phyloP scores from a whole-genome alignment of 2,888 invertebrate species.

The Flexamia atlantica region DNA sequence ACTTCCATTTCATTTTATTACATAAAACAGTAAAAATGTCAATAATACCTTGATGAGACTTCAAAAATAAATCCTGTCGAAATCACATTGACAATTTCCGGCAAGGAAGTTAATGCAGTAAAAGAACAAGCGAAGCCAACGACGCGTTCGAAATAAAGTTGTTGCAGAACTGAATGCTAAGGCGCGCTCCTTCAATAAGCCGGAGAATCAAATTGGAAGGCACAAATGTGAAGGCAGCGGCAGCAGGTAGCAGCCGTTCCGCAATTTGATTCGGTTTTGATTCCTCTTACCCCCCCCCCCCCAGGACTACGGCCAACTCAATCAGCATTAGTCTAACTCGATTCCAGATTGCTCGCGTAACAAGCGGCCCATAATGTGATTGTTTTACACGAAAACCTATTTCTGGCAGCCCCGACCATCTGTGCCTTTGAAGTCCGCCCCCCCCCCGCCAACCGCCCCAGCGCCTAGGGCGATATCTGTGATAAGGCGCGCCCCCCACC shows the following conservation, averaged over 20 bases:
- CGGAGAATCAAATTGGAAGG: constrained; percentile 49
- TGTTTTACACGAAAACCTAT: constrained; percentile 62
- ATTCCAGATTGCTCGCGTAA: constrained; percentile 58
- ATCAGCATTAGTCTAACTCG: constrained; percentile 62
- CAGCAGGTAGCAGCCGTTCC: constrained; percentile 25
- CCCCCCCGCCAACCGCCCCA: background rate
- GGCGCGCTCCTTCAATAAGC: constrained; percentile 43
- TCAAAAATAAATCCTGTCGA: too few species aligned
- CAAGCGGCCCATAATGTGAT: constrained; percentile 62
- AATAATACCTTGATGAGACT: too few species aligned
- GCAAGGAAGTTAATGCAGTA: background rate
- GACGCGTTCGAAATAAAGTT: constrained; percentile 32
- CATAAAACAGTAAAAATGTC: too few species aligned
- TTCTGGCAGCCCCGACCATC: constrained; percentile 47
- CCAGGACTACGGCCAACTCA: constrained; percentile 53
- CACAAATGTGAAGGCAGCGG: constrained; percentile 35
- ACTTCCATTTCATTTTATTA: too few species aligned
- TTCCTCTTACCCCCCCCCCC: constrained; percentile 54
- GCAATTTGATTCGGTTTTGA: constrained; percentile 59
- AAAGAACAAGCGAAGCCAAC: constrained; percentile 4
- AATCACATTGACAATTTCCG: too few species aligned
- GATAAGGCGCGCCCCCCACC: constrained; percentile 6
- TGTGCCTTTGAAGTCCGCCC: constrained; percentile 12
- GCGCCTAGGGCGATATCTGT: constrained; percentile 26
- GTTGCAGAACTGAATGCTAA: background rate